Percentiles rank a stretch among this genome's conserved stretches.
Evolutionary conservation across 2,888 invertebrate species (phyloP).

Genomic region (Erebia epiphron): DNA sequence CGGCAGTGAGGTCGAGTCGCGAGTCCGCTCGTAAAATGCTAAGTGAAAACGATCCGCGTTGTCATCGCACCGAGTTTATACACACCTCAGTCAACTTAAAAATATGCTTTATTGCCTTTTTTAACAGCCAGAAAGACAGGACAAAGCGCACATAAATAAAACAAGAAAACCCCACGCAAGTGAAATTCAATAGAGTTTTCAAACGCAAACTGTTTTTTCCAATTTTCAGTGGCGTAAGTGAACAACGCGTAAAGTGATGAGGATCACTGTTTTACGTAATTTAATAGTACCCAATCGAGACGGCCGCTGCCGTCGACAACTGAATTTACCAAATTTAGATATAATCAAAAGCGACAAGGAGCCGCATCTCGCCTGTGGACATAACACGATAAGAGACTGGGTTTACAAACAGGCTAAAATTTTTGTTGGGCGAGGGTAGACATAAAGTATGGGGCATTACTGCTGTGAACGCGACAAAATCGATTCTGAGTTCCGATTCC

Average conservation of each 20-base stretch:
- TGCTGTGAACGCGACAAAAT: conserved; percentile 79
- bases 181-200: conserved; percentile 37
- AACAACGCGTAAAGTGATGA: conserved; percentile 40
- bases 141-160: conserved; percentile 46
- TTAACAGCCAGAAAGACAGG: conserved; percentile 44
- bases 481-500: conserved; percentile 81
- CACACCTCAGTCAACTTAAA: conserved; percentile 56
- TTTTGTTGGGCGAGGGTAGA: conserved; percentile 48
- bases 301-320: conserved; percentile 62
- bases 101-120: conserved; percentile 58
- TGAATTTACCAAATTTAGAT: conserved; percentile 75
- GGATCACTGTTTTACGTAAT: conserved; percentile 71
- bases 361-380: conserved; percentile 59
- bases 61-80: conserved; percentile 71
- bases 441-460: conserved; percentile 78
- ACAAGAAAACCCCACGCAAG: conserved; percentile 24
- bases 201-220: conserved; percentile 26
- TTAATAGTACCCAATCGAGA: conserved; percentile 68
- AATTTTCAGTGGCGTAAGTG: conserved; percentile 37
- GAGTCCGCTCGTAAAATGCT: conserved; percentile 57
- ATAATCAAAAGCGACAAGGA: conserved; percentile 73
- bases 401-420: conserved; percentile 64
- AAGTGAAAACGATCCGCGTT: conserved; percentile 68
- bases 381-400: conserved; percentile 69
- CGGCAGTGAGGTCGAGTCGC: conserved; percentile 39